Evolutionary conservation across 2,113 vertebrate species (phyloP), one percentile per base, ranked within the genome.

Genomic region (Prochilodus magdalenae): DNA sequence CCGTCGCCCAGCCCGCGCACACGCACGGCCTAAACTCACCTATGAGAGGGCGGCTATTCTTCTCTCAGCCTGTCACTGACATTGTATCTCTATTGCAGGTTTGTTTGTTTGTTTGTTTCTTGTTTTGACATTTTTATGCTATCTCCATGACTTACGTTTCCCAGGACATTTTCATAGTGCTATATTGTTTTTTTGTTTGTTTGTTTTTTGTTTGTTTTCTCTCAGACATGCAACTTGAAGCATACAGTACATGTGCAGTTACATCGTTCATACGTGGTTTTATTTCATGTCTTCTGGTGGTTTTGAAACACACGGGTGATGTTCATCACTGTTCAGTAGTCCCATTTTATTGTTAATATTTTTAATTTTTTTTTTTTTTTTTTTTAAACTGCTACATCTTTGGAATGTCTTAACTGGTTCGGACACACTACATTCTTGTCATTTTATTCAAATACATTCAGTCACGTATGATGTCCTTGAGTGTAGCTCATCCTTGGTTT

Each of bases 91-190:
- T 82, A 80, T 80, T 77, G 65, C 75, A 62, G 67, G 60, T 74
- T 57, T 82, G 67, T 86, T 72, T 87, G 65, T 67, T 26, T 72
- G 36, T 14, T 80, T 86, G 57, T 65, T 73, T n/a, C n/a, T n/a
- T n/a, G n/a, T n/a, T n/a, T n/a, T 83, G 55, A 66, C 75, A n/a
- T 81, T 73, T 81, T 63, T 83, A 84, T 79, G 81, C 57, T 75
- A 59, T 51, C 49, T 13, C 49, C 29, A 77, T 81, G 71, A 89
- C 86, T 67, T 81, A 30, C 87, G 86, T 59, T 51, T 44, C 40
- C 80, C 20, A 74, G 86, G 87, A 89, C 88, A 84, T 75, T 75
- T 84, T 82, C 86, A 85, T 90, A 89, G 83, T 87, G 87, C n/a
- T 86, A 5, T 49, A 3, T 36, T 36, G 3, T 55, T 74, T 75